Evolutionary conservation across 2,888 invertebrate genomes (phyloP).

Genomic region (Leptopilina syphax): DNA sequence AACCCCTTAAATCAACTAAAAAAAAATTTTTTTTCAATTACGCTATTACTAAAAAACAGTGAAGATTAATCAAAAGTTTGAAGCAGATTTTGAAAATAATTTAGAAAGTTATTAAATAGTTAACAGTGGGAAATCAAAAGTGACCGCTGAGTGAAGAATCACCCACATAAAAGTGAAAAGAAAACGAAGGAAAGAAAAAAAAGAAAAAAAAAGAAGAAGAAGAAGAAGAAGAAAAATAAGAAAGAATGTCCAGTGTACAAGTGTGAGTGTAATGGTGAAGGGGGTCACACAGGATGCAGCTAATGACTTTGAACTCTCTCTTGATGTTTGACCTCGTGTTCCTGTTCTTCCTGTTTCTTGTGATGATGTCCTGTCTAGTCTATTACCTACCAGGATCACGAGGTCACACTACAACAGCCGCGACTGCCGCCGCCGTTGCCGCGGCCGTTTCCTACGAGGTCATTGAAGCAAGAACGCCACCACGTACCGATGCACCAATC

Average conservation of each 20-base stretch:
- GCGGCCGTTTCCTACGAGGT: conserved; percentile 68
- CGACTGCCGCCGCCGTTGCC: conserved; percentile 62
- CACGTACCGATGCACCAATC: conserved; percentile 71
- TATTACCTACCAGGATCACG: conserved; percentile 87
- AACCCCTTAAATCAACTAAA: no score
- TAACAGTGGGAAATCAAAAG: no score
- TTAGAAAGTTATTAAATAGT: no score
- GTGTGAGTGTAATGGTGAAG: conserved; percentile 69
- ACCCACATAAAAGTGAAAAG: no score
- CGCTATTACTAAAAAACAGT: no score
- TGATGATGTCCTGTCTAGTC: conserved; percentile 89
- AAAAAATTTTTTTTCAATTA: no score
- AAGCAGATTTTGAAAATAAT: no score
- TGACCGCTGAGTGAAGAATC: no score
- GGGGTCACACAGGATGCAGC: conserved; percentile 81
- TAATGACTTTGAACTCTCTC: conserved; percentile 90
- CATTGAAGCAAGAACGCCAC: conserved; percentile 70
- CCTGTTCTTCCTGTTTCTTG: conserved; percentile 90
- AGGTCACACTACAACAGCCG: conserved; percentile 73
- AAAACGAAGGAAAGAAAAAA: no score
- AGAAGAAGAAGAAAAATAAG: conserved; percentile 13
- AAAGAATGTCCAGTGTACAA: conserved; percentile 5
- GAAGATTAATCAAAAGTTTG: no score
- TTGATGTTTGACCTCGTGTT: conserved; percentile 94
- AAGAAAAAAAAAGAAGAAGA: no score